Evolutionary conservation across 1,140 invertebrate genomes (phyloP).

Genomic region (Leptoteleia sp.): DNA sequence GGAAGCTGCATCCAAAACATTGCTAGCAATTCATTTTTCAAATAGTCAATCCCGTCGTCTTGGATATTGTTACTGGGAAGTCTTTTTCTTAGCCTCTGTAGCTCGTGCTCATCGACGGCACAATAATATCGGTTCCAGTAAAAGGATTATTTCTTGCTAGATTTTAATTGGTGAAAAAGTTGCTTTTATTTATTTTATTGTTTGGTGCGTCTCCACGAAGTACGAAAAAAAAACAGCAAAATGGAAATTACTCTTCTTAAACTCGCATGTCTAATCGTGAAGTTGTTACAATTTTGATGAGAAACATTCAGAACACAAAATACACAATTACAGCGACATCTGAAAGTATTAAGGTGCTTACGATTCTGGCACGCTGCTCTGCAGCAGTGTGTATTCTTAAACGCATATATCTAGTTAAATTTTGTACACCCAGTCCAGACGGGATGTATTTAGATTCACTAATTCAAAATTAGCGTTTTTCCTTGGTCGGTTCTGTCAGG

Average conservation of each 20-base stretch:
- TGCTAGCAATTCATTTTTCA: constrained; percentile 12
- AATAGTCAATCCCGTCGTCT: neutral
- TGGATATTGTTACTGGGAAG: neutral
- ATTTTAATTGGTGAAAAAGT: neutral
- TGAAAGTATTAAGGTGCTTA: too few species aligned
- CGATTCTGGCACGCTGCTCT: too few species aligned
- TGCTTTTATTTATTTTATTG: constrained; percentile 1
- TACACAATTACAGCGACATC: neutral
- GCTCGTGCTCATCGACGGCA: too few species aligned
- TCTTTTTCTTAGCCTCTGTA: neutral
- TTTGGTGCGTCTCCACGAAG: neutral
- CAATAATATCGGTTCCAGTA: too few species aligned
- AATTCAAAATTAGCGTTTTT: too few species aligned
- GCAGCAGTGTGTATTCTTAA: too few species aligned
- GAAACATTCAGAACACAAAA: neutral
- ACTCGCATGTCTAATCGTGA: too few species aligned
- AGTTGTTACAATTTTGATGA: neutral
- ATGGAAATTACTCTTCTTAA: too few species aligned
- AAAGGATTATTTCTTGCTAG: neutral
- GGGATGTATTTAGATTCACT: too few species aligned
- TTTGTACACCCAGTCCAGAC: too few species aligned
- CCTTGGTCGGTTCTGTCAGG: too few species aligned
- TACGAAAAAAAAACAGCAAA: neutral
- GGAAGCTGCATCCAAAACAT: neutral
- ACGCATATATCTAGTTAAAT: too few species aligned